A percentile compares a stretch with the other conserved stretches of the same genome.
These are phyloP conservation scores for Nipponia nippon DNA, from an alignment of 2,113 vertebrate genomes.

Conservation along the genomic window DNA sequence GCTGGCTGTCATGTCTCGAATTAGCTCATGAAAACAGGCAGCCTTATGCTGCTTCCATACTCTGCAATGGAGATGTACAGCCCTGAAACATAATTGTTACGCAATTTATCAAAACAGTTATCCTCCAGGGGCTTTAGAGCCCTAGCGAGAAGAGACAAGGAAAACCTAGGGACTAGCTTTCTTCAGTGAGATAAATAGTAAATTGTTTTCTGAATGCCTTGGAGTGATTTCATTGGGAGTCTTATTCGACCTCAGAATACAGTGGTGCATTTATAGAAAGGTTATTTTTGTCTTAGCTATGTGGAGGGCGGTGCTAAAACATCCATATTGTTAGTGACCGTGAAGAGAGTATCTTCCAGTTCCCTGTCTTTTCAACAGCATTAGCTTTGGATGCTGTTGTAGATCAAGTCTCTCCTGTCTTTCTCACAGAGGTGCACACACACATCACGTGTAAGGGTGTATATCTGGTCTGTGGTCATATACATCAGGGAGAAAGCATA, in stretches of 20 bases:
- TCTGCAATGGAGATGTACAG: neutral
- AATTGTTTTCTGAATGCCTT: conserved; percentile 8
- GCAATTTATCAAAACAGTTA: neutral
- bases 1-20: neutral
- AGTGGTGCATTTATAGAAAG: conserved; percentile 19
- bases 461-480: neutral
- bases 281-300: conserved; percentile 44
- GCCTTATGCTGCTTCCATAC: neutral
- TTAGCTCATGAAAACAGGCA: conserved; percentile 47
- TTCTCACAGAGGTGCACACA: neutral
- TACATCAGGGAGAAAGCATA: neutral
- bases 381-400: neutral
- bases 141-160: neutral
- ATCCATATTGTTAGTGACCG: neutral
- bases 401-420: neutral
- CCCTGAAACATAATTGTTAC: neutral
- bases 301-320: neutral
- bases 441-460: neutral
- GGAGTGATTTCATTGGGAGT: neutral
- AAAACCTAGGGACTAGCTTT: neutral
- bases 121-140: neutral
- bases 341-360: neutral
- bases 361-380: neutral
- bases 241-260: neutral
- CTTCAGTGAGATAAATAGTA: neutral